Percentiles rank a stretch among this genome's conserved stretches.
Conservation (phyloP, 2,113 vertebrate genomes). For the Gymnocephalus cernua region DNA sequence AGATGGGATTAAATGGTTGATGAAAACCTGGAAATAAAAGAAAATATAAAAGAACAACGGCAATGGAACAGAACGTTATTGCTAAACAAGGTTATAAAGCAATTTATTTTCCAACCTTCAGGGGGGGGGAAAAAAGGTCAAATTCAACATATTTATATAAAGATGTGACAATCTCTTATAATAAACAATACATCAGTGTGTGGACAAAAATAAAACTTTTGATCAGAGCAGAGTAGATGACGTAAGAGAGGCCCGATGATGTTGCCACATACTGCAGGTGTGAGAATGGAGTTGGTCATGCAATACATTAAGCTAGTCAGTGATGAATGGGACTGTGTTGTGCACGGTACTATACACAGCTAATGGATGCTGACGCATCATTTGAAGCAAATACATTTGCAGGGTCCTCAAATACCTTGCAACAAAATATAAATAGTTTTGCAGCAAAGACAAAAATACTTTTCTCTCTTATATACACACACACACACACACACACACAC, state of each 20-base stretch:
- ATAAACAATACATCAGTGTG: neutral
- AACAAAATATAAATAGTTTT: slow-evolving; percentile 52
- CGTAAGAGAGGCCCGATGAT: neutral
- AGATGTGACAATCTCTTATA: neutral
- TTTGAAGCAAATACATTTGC: slow-evolving; percentile 23
- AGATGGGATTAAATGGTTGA: neutral
- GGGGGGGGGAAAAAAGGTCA: neutral
- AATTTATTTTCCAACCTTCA: neutral
- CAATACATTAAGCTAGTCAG: slow-evolving; percentile 34
- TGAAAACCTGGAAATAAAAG: neutral
- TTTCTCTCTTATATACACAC: neutral
- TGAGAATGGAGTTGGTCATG: slow-evolving; percentile 20
- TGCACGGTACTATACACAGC: slow-evolving; percentile 29
- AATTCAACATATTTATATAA: neutral
- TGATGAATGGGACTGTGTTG: slow-evolving; percentile 58
- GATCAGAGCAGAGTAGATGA: neutral
- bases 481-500: too few relatives aligned
- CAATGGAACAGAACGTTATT: neutral
- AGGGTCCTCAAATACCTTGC: slow-evolving; percentile 21
- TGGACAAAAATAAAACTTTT: neutral
- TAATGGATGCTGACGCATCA: slow-evolving; percentile 43
- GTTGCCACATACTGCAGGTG: slow-evolving; percentile 57
- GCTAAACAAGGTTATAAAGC: neutral
- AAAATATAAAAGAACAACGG: neutral
- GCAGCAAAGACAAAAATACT: slow-evolving; percentile 48